Conservation (phyloP, 1,140 invertebrate species). For the Zaprionus lachaisei region DNA sequence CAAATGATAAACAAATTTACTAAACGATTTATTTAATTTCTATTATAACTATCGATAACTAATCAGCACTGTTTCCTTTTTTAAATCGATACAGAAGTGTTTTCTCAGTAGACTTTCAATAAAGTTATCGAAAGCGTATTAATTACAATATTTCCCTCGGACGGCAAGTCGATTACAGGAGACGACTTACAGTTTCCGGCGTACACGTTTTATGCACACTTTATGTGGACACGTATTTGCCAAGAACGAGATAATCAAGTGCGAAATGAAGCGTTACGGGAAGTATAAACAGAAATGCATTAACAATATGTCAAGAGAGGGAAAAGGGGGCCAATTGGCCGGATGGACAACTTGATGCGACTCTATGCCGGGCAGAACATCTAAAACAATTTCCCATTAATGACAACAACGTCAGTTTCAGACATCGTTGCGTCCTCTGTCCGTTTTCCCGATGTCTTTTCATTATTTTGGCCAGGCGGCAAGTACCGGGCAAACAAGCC, state of each 20-base stretch:
- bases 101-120: not conserved
- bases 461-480: constrained; percentile 37
- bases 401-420: constrained; percentile 45
- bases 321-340: not conserved
- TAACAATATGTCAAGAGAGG: not conserved
- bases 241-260: constrained; percentile 8
- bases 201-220: not conserved
- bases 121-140: not conserved
- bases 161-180: not conserved
- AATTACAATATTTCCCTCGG: not conserved
- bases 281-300: not conserved
- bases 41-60: too few relatives aligned
- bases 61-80: not conserved
- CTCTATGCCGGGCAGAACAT: constrained; percentile 12
- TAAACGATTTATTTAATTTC: too few relatives aligned
- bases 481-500: constrained; percentile 17
- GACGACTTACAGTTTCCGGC: not conserved
- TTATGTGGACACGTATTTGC: constrained; percentile 8
- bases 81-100: too few relatives aligned
- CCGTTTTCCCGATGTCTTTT: constrained; percentile 27
- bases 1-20: too few relatives aligned
- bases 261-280: constrained; percentile 6
- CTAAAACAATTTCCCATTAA: constrained; percentile 55
- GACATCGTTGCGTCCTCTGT: constrained; percentile 8
- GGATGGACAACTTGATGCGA: constrained; percentile 20